Percentiles rank a stretch among this genome's conserved stretches.
Evolutionary conservation across 2,797 vertebrate species (phyloP).

Genomic region (Malacoctenus gilli): DNA sequence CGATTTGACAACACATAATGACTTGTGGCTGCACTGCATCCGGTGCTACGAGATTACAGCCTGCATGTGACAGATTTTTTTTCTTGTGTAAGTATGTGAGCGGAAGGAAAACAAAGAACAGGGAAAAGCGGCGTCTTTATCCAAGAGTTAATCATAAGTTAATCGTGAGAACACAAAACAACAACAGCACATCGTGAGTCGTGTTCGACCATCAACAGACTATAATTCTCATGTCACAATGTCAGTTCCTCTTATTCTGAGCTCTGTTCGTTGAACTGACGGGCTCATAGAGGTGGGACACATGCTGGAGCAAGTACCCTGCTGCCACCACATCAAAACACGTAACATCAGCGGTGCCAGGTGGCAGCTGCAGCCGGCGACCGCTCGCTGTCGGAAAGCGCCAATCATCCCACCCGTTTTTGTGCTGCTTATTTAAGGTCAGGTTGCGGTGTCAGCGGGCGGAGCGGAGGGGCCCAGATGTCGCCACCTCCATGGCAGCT

Average conservation of each 20-base stretch:
- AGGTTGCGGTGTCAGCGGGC: neutral
- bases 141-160: too few species aligned
- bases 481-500: neutral
- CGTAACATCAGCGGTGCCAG: neutral
- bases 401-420: constrained; percentile 27
- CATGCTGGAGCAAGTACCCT: neutral
- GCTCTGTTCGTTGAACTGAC: neutral
- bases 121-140: neutral
- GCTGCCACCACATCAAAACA: constrained; percentile 12
- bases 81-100: constrained; percentile 14
- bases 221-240: neutral
- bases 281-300: neutral
- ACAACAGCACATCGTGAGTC: too few species aligned
- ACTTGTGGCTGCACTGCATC: constrained; percentile 4
- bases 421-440: constrained; percentile 10
- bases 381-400: constrained; percentile 14
- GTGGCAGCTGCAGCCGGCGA: constrained; percentile 13
- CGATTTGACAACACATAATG: constrained; percentile 13
- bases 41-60: constrained; percentile 24
- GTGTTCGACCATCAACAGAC: too few species aligned
- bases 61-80: constrained; percentile 20
- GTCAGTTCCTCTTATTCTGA: neutral
- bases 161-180: too few species aligned
- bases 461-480: neutral
- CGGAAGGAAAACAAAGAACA: constrained; percentile 6